Percentiles rank a stretch among this genome's conserved stretches.
Evolutionary conservation across 2,888 invertebrate species (phyloP).

Genomic region (Conops quadrifasciatus): DNA sequence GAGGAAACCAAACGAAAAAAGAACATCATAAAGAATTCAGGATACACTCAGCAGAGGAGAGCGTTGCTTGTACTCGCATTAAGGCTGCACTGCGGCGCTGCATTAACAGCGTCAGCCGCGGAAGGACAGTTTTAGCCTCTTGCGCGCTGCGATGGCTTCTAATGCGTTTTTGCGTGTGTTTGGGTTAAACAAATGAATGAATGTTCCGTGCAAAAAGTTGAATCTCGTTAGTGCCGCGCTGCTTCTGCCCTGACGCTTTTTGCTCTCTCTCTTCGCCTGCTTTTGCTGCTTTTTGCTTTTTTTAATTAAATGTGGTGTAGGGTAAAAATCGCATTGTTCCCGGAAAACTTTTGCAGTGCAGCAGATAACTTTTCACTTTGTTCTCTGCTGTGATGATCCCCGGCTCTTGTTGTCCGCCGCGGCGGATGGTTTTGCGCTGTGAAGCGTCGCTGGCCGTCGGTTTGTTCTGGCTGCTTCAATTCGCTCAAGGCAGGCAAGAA

Average conservation of each 20-base stretch:
- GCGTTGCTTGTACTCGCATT: slow-evolving; percentile 21
- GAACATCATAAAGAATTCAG: slow-evolving; percentile 2
- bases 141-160: not conserved
- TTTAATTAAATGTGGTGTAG: not conserved
- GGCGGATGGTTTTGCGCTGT: not conserved
- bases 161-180: slow-evolving; percentile 10
- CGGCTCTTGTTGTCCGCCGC: not conserved
- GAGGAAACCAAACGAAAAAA: not conserved
- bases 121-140: slow-evolving; percentile 22
- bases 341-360: slow-evolving; percentile 27
- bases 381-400: slow-evolving; percentile 11
- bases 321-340: slow-evolving; percentile 6
- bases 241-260: slow-evolving; percentile 19
- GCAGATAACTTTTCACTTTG: slow-evolving; percentile 23
- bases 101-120: slow-evolving; percentile 6
- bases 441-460: not conserved
- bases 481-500: no score
- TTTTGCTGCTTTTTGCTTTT: slow-evolving; percentile 15
- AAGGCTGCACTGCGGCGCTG: slow-evolving; percentile 19
- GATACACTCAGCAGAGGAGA: slow-evolving; percentile 5
- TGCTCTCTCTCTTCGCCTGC: not conserved
- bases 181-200: slow-evolving; percentile 31
- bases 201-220: slow-evolving; percentile 35
- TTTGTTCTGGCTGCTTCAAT: no score
- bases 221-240: slow-evolving; percentile 39